Evolutionary conservation across 2,797 vertebrate species (phyloP), one percentile per base, ranked within the genome.

Genomic region (Macroramphosus scolopax): DNA sequence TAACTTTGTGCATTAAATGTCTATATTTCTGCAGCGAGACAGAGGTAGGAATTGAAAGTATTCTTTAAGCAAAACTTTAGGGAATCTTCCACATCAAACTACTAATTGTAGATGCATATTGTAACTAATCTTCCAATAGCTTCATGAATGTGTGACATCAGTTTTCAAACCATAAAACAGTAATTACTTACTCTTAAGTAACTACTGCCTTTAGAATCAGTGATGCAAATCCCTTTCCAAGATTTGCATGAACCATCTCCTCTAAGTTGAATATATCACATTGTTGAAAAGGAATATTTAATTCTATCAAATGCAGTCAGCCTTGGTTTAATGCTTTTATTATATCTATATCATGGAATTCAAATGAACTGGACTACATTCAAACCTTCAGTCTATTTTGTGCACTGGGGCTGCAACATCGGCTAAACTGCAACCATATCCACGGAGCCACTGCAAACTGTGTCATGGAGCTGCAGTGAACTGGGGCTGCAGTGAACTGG

Each of bases 401-500:
- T 65, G 68, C 41, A 26, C 22, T 47, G 48, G 68, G 74, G 79
- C 65, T 65, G 43, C 38, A 39, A 28, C 20, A 53, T 57, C 52
- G 17, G 33, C 30, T n/a, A n/a, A n/a, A n/a, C n/a, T n/a, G n/a
- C 46, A 50, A 45, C 5, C 2, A 18, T 49, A 70, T 51, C 51
- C 82, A 55, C 46, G 30, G 74, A 81, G 17, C 44, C 33, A 13
- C 11, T 29, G 42, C 58, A 94, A 93, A 90, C 88, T 56, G 30
- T 29, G 92, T 85, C 64, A 48, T 82, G 88, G 92, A 92, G 0
- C n/a, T n/a, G n/a, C n/a, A n/a, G n/a, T n/a, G n/a, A n/a, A n/a
- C 47, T 16, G 4, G 12, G 13, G 2, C 18, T 11, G 71, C 14
- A n/a, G n/a, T n/a, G n/a, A n/a, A n/a, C n/a, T n/a, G n/a, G n/a